Percentiles rank a stretch among this genome's conserved stretches.
Evolutionary conservation across 2,888 invertebrate species (phyloP).

Genomic region (Eudemis profundana): DNA sequence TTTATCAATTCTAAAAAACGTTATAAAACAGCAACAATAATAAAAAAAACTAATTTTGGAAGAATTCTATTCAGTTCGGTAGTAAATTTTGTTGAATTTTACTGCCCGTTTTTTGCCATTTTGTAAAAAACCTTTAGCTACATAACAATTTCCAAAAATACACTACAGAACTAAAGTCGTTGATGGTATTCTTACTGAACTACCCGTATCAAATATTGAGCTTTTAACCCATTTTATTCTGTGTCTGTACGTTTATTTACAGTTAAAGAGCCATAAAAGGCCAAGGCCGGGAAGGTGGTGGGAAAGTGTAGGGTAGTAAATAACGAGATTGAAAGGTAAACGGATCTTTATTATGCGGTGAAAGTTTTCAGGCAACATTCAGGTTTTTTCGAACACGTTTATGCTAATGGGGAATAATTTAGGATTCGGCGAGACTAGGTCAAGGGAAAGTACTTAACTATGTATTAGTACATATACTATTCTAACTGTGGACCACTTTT

Average conservation of each 20-base stretch:
- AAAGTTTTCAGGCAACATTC: constrained; percentile 11
- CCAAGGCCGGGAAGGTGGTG: constrained; percentile 21
- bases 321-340: constrained; percentile 24
- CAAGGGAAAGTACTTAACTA: not conserved
- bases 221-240: not conserved
- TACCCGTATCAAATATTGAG: not conserved
- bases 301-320: constrained; percentile 6
- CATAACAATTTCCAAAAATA: too few species aligned
- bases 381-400: constrained; percentile 2
- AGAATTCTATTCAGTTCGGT: too few species aligned
- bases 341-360: constrained; percentile 11
- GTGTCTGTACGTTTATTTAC: constrained; percentile 19
- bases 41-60: too few species aligned
- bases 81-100: too few species aligned
- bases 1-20: too few species aligned
- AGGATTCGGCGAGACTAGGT: not conserved
- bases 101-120: too few species aligned
- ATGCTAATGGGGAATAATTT: constrained; percentile 5
- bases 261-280: constrained; percentile 13
- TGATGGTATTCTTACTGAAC: not conserved
- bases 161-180: too few species aligned
- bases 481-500: too few species aligned
- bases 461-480: not conserved
- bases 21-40: too few species aligned
- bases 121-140: too few species aligned